phyloP scores from a whole-genome alignment of 2,797 vertebrate species.

The Melanotaenia nigrans region DNA sequence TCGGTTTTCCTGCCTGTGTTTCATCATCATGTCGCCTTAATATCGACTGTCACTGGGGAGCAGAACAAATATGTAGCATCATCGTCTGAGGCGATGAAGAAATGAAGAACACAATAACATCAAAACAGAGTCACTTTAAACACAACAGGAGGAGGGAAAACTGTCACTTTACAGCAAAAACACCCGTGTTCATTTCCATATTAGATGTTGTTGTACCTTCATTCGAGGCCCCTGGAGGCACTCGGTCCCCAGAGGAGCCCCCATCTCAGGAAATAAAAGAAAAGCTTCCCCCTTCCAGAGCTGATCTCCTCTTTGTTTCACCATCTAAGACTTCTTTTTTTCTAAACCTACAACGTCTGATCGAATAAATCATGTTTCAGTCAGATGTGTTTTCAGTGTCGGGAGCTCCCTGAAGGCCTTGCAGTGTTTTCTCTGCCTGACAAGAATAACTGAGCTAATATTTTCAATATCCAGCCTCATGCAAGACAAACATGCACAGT shows the following conservation, averaged over 20 bases:
- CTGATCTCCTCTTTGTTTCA: slow-evolving; percentile 42
- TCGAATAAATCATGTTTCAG: slow-evolving; percentile 35
- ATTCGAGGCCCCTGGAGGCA: slow-evolving; percentile 52
- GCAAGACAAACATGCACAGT: slow-evolving; percentile 51
- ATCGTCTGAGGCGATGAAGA: slow-evolving; percentile 68
- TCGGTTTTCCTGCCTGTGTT: slow-evolving; percentile 51
- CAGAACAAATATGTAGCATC: slow-evolving; percentile 42
- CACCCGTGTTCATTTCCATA: slow-evolving; percentile 72
- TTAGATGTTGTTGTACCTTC: slow-evolving; percentile 54
- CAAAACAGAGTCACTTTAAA: slow-evolving; percentile 69
- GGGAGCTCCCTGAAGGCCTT: slow-evolving; percentile 44
- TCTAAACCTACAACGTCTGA: slow-evolving; percentile 47
- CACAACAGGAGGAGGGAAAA: slow-evolving; percentile 42
- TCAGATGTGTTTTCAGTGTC: slow-evolving; percentile 36
- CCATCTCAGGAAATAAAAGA: slow-evolving; percentile 32
- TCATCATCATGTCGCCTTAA: slow-evolving; percentile 70
- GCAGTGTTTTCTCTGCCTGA: slow-evolving; percentile 44
- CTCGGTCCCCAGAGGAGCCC: slow-evolving; percentile 27
- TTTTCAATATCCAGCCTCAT: slow-evolving; percentile 41
- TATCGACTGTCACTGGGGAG: slow-evolving; percentile 66
- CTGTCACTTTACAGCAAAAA: slow-evolving; percentile 60
- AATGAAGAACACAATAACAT: slow-evolving; percentile 76
- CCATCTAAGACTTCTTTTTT: slow-evolving; percentile 38
- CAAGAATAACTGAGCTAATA: slow-evolving; percentile 47
- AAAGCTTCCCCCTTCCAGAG: slow-evolving; percentile 35